Evolutionary conservation across 2,888 invertebrate genomes (phyloP).

Genomic region (Pycnomerus fuliginosus): DNA sequence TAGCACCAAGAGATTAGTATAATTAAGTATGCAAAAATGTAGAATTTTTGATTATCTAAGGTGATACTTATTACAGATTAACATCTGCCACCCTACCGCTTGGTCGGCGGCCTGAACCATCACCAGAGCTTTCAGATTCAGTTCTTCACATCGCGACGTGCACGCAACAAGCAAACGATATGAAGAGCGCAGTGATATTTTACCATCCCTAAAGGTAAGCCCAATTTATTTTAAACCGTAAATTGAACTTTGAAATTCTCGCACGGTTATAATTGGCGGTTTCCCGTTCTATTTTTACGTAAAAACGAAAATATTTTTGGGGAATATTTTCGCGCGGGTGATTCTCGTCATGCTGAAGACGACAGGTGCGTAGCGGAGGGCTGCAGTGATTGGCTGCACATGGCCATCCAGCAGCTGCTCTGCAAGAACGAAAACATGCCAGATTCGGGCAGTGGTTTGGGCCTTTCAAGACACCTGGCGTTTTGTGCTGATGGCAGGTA

Average conservation of each 20-base stretch:
- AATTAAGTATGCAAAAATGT: conserved; percentile 2
- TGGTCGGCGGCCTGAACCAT: conserved; percentile 12
- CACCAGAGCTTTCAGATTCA: too few species aligned
- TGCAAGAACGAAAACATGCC: conserved; percentile 5
- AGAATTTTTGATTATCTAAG: conserved; percentile 6
- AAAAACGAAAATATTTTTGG: conserved; percentile 6
- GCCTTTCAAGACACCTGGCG: conserved; percentile 18
- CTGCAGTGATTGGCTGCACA: conserved; percentile 42
- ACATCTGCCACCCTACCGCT: conserved; percentile 23
- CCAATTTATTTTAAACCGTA: too few species aligned
- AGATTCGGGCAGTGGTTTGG: conserved; percentile 23
- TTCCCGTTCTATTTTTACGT: too few species aligned
- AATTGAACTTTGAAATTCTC: too few species aligned
- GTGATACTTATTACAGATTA: conserved; percentile 15
- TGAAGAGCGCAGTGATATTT: too few species aligned
- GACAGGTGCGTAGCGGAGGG: conserved; percentile 37
- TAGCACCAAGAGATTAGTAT: too few species aligned
- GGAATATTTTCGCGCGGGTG: background rate
- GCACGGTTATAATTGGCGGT: too few species aligned
- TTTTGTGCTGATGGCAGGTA: conserved; percentile 6
- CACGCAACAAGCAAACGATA: conserved; percentile 1
- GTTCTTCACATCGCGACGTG: conserved; percentile 11
- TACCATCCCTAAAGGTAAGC: too few species aligned
- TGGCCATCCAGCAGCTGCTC: conserved; percentile 28
- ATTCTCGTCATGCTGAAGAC: conserved; percentile 9